Conservation (phyloP, 2,888 invertebrate genomes). For the Neoscelio sp. region DNA sequence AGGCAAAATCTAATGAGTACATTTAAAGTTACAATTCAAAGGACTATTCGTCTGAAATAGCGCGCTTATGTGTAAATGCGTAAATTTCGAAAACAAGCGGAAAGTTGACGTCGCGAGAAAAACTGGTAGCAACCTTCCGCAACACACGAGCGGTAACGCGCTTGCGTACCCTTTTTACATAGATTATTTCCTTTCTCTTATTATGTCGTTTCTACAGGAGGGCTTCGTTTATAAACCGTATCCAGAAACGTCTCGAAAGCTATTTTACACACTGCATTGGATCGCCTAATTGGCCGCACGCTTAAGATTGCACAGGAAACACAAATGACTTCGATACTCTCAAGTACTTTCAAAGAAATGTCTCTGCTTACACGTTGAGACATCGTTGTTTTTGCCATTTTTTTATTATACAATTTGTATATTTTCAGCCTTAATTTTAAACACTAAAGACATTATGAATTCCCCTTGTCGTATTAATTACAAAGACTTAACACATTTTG, state of each 20-base stretch:
- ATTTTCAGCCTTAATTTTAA: too few species aligned
- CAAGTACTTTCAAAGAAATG: constrained; percentile 19
- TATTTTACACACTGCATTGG: constrained; percentile 72
- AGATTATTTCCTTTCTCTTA: constrained; percentile 28
- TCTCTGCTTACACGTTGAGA: not conserved
- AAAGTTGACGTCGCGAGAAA: constrained; percentile 71
- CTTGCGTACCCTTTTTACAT: constrained; percentile 24
- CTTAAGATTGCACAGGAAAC: constrained; percentile 48
- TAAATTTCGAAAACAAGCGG: constrained; percentile 9
- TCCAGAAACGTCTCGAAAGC: constrained; percentile 35
- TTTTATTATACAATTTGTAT: not conserved
- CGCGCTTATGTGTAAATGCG: too few species aligned
- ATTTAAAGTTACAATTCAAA: not conserved
- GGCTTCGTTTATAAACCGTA: constrained; percentile 30
- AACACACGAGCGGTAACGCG: constrained; percentile 47
- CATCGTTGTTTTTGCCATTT: not conserved
- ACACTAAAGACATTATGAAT: too few species aligned
- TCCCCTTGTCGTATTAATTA: too few species aligned
- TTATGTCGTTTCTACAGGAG: constrained; percentile 23
- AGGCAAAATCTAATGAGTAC: too few species aligned
- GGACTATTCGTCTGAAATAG: too few species aligned
- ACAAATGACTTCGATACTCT: constrained; percentile 41
- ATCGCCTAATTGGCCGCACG: constrained; percentile 77
- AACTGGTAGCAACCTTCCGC: constrained; percentile 79
- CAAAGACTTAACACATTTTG: too few species aligned